Base-by-base conservation (phyloP, 2,888 invertebrate genomes). In the Drosophila acutilabella region DNA sequence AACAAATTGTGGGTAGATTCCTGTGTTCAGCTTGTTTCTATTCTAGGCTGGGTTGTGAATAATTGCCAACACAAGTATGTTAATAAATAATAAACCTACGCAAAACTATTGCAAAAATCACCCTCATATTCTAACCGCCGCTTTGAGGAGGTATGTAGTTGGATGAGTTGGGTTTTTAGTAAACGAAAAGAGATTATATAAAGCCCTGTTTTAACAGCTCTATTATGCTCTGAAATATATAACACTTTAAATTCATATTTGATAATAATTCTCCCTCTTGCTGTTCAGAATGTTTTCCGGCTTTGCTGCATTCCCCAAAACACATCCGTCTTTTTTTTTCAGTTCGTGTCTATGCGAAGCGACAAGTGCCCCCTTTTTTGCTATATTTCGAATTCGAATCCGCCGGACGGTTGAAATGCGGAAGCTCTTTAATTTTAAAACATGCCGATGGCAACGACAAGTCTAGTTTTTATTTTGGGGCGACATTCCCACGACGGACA, bases 381-480 rank as follows among this genome's bases (percentile, higher is more conserved):
- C 14, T 23, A 23, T 41, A 8, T 48, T 56, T 64, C 1, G 14
- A 66, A 45, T 64, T 60, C 33, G 18, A 47, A 74, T 74, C 64
- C 64, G 64, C 38, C 51, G 52, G 58, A 36, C 56, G 38, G 56
- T 56, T 51, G 68, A 68, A 80, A 69, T 64, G 74, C 80, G 78
- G 78, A 79, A 79, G 47, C 65, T 71, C 77, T 79, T 79, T 79
- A 79, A 80, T 79, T 79, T 74, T 18, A 65, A 74, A 77, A 65
- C 65, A 56, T 44, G 66, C 65, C 70, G 57, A 62, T 71, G 69
- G 64, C 71, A 52, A 45, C 67, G 47, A 65, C 71, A 14, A 62
- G 56, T 62, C 52, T 40, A 41, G 41, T 64, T 64, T 14, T 20
- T 30, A 40, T 67, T 51, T 42, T 54, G 44, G 41, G 50, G 60